A percentile compares a stretch with the other conserved stretches of the same genome.
phyloP scores from a whole-genome alignment of 2,113 vertebrate genomes.

The Oncorhynchus clarkii region DNA sequence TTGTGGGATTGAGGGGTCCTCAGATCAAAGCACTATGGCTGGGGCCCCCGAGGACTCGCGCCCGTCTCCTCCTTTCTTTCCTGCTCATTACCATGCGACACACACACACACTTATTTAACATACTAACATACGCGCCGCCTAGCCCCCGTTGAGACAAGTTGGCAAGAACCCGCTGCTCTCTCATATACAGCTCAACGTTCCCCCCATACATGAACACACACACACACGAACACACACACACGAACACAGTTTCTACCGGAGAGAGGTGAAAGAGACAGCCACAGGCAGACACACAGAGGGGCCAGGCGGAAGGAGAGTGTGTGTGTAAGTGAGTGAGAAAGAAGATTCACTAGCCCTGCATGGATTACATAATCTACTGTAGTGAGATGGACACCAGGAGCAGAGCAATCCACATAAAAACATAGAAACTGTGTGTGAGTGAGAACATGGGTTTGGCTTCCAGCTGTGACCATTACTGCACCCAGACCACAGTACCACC shows the following conservation, averaged over 20 bases:
- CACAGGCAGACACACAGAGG: not conserved
- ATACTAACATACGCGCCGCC: not conserved
- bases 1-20: not conserved
- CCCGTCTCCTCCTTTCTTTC: not conserved
- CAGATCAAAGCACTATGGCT: constrained; percentile 11
- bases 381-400: not conserved
- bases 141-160: not conserved
- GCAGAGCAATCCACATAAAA: not conserved
- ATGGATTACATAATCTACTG: not conserved
- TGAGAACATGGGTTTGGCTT: not conserved
- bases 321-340: not conserved
- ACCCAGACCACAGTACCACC: too few relatives aligned
- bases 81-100: constrained; percentile 17
- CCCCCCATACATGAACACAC: too few relatives aligned
- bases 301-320: not conserved
- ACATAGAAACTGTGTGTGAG: not conserved
- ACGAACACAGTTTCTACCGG: too few relatives aligned
- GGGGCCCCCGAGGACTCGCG: not conserved
- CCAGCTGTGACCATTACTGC: not conserved
- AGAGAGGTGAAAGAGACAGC: not conserved
- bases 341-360: not conserved
- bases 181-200: too few relatives aligned
- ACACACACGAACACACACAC: too few relatives aligned
- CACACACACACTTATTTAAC: constrained; percentile 3
- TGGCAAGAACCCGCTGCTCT: too few relatives aligned